Percentiles rank a stretch among this genome's conserved stretches.
Evolutionary conservation across 2,888 invertebrate species (phyloP).

Genomic region (Drosophila anomalata): DNA sequence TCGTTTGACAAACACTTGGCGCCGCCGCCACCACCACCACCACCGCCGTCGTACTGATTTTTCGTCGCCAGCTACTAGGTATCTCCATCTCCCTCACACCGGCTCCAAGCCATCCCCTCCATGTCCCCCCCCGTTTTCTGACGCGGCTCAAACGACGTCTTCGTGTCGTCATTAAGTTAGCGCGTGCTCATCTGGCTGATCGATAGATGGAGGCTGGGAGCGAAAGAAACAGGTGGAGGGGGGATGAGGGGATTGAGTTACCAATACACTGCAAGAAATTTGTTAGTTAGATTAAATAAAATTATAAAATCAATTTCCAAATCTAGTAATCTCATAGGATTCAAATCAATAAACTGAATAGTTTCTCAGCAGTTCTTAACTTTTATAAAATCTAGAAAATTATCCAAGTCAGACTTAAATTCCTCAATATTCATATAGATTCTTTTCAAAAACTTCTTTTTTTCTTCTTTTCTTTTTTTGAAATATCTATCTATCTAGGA

Average conservation of each 20-base stretch:
- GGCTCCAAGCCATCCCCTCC: neutral
- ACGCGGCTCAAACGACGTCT: slow-evolving; percentile 27
- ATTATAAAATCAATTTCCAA: too few species aligned
- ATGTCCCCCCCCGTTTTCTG: slow-evolving; percentile 9
- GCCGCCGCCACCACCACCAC: slow-evolving; percentile 56
- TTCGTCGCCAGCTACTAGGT: slow-evolving; percentile 72
- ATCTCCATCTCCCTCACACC: slow-evolving; percentile 8
- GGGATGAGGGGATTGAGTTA: slow-evolving; percentile 50
- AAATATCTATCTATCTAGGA: too few species aligned
- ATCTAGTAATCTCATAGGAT: too few species aligned
- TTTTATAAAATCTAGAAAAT: too few species aligned
- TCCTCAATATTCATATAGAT: too few species aligned
- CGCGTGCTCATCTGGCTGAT: slow-evolving; percentile 57
- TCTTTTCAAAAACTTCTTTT: too few species aligned
- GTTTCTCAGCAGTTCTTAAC: too few species aligned
- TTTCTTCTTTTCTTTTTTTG: too few species aligned
- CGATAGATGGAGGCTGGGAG: slow-evolving; percentile 9
- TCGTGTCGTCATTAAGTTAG: slow-evolving; percentile 71
- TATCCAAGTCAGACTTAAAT: too few species aligned
- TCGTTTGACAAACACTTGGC: slow-evolving; percentile 80
- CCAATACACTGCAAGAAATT: slow-evolving; percentile 32
- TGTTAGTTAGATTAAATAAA: neutral
- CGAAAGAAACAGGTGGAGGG: slow-evolving; percentile 5
- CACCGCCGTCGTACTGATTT: slow-evolving; percentile 52
- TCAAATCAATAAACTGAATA: too few species aligned